These are phyloP conservation scores for Phataginus tetradactyla DNA, from an alignment of 2,797 vertebrate genomes.

Conservation along the genomic window DNA sequence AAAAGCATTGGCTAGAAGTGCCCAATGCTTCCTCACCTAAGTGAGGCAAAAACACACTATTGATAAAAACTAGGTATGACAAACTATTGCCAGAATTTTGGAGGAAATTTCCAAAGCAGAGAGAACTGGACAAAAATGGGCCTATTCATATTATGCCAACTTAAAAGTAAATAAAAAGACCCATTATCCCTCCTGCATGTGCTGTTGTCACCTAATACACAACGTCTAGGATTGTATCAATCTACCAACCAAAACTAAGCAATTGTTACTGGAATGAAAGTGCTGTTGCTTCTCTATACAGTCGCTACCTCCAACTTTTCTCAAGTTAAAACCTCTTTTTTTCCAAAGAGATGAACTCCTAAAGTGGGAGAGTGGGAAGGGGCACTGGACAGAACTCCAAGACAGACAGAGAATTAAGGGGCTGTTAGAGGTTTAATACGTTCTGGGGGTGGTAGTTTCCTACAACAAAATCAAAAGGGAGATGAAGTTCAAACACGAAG, in stretches of 20 bases:
- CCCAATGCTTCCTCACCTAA: not conserved
- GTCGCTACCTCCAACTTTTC: not conserved
- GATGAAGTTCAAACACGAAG: not conserved
- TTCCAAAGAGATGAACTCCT: not conserved
- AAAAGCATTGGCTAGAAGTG: not conserved
- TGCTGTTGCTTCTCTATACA: not conserved
- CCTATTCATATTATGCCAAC: not conserved
- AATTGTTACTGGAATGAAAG: not conserved
- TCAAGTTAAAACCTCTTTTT: not conserved
- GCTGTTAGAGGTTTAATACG: not conserved
- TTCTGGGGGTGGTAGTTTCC: not conserved
- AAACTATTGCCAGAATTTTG: not conserved
- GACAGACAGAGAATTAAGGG: not conserved
- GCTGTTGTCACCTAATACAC: not conserved
- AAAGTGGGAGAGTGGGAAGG: not conserved
- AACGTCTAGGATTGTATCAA: not conserved
- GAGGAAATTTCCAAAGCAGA: not conserved
- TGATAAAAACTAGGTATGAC: not conserved
- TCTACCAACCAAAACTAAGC: not conserved
- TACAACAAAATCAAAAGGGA: not conserved
- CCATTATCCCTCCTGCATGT: not conserved
- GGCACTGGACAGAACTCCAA: not conserved
- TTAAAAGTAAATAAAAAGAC: not conserved
- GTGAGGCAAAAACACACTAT: not conserved
- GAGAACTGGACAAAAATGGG: conserved; percentile 23